Percentiles rank a stretch among this genome's conserved stretches.
phyloP scores from a whole-genome alignment of 2,113 vertebrate genomes.

The Xiphophorus maculatus region DNA sequence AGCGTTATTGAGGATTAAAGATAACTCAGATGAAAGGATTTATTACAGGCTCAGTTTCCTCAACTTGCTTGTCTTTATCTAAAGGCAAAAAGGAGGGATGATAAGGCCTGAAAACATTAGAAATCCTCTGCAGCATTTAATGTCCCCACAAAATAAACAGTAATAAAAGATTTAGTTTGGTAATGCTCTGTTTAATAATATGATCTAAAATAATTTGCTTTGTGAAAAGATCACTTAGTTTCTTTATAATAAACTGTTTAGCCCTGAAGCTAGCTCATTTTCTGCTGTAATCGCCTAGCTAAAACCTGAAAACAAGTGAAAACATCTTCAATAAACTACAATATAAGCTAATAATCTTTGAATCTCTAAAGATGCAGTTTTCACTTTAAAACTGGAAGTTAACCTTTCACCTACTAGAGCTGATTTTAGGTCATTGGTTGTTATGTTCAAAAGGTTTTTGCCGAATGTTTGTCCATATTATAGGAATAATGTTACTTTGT shows the following conservation, averaged over 20 bases:
- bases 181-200: background rate
- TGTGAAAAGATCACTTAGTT: background rate
- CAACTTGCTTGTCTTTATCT: background rate
- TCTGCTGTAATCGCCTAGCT: background rate
- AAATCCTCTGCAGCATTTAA: background rate
- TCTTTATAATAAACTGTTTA: conserved; percentile 10
- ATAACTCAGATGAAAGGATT: background rate
- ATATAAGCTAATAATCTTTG: background rate
- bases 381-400: no score
- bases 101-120: no score
- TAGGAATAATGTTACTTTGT: no score
- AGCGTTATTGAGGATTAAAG: conserved; percentile 15
- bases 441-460: no score
- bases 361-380: no score
- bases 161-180: background rate
- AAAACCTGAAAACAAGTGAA: background rate
- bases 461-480: no score
- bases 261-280: background rate
- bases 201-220: background rate
- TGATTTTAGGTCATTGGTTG: no score
- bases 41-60: background rate
- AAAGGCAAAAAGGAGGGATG: background rate
- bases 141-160: background rate
- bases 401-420: no score
- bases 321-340: background rate